A percentile compares a stretch with the other conserved stretches of the same genome.
Conservation (phyloP, 2,888 invertebrate genomes). For the Archaeoteleia sp. region DNA sequence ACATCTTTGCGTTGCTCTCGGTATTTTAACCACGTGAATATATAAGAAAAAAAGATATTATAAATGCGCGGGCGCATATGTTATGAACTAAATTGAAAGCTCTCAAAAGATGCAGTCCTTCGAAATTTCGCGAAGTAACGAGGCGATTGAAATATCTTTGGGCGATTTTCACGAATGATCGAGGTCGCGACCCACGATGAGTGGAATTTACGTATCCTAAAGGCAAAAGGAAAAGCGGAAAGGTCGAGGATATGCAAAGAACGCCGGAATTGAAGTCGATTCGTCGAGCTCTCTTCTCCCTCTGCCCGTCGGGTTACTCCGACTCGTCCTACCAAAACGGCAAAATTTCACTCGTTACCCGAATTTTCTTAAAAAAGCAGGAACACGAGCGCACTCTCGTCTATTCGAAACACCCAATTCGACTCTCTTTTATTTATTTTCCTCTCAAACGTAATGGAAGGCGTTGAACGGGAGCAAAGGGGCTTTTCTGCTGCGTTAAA, state of each 20-base stretch:
- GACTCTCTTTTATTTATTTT: slow-evolving; percentile 40
- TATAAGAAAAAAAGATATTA: too few species aligned
- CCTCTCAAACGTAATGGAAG: slow-evolving; percentile 29
- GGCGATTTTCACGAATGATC: slow-evolving; percentile 52
- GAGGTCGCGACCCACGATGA: slow-evolving; percentile 30
- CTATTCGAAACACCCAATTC: slow-evolving; percentile 30
- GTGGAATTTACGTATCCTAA: slow-evolving; percentile 36
- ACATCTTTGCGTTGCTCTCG: too few species aligned
- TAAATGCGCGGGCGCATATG: too few species aligned
- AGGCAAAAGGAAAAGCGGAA: slow-evolving; percentile 22
- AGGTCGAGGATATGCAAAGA: slow-evolving; percentile 26
- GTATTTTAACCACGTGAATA: too few species aligned
- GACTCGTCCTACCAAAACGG: slow-evolving; percentile 21
- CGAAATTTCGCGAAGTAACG: slow-evolving; percentile 32
- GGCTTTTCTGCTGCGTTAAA: slow-evolving; percentile 57
- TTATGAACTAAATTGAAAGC: slow-evolving; percentile 15
- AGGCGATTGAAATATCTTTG: slow-evolving; percentile 51
- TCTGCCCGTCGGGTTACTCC: background rate
- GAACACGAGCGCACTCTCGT: slow-evolving; percentile 24
- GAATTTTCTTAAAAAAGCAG: slow-evolving; percentile 40
- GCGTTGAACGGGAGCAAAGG: slow-evolving; percentile 56
- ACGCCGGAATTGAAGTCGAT: slow-evolving; percentile 33
- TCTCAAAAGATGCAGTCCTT: background rate
- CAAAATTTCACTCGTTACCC: slow-evolving; percentile 38
- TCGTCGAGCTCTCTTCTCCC: background rate